A percentile compares a stretch with the other conserved stretches of the same genome.
Conservation (phyloP, 64 coral and sea anemone species). For the Dendronephthya gigantea region DNA sequence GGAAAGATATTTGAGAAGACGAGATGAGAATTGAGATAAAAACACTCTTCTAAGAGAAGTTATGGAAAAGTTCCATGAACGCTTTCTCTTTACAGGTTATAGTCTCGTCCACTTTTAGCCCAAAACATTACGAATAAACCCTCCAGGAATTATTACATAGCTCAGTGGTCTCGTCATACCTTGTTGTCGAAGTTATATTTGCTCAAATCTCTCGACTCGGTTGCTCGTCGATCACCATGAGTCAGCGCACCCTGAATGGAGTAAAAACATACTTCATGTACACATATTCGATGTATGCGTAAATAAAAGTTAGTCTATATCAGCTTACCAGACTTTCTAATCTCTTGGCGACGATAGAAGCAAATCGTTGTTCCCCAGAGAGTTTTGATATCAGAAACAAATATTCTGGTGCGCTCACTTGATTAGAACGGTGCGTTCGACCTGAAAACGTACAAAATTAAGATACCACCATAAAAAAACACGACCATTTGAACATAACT, state of each 20-base stretch:
- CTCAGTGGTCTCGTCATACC: conserved; percentile 33
- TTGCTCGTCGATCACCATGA: conserved; percentile 87
- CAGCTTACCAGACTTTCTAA: conserved; percentile 84
- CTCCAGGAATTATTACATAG: no score
- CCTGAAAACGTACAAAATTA: conserved; percentile 21
- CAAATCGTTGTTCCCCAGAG: conserved; percentile 83
- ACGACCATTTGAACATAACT: neutral
- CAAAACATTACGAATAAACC: no score
- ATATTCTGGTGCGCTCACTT: conserved; percentile 96
- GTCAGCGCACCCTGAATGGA: conserved; percentile 67
- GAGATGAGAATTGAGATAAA: no score
- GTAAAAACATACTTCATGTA: neutral
- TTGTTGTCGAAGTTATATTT: conserved; percentile 97
- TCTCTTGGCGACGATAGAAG: conserved; percentile 92
- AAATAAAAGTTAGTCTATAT: neutral
- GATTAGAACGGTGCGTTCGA: conserved; percentile 90
- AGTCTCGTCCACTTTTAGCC: no score
- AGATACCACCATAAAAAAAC: neutral
- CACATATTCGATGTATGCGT: neutral
- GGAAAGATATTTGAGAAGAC: no score
- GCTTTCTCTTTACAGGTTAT: no score
- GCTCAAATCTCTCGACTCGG: conserved; percentile 86
- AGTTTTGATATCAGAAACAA: conserved; percentile 86
- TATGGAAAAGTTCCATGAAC: no score
- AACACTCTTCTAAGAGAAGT: no score